Evolutionary conservation across 2,888 invertebrate genomes (phyloP), one percentile per base, ranked within the genome.

Genomic region (Noctua janthina): DNA sequence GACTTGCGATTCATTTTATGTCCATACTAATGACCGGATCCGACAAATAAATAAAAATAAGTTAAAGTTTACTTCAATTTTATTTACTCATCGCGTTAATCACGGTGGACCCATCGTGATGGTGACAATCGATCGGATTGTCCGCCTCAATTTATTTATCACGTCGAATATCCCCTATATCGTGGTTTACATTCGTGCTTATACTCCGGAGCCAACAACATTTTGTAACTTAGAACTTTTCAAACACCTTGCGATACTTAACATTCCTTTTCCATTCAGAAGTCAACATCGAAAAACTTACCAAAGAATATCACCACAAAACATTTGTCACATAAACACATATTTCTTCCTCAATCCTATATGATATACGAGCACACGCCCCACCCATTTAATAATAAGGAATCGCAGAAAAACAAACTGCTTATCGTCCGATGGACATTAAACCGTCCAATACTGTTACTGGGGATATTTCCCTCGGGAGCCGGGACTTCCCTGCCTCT

Each of bases 391-490:
- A 75, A 85, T 76, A 81, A 85, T 72, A 76, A 79, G 74, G 66
- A 83, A 84, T 76, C 23, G 66, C 35, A 69, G 67, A 81, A 81
- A 85, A 88, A 79, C 84, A 87, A 74, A 84, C 74, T 81, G 69
- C 77, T 81, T 74, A 79, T 69, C 82, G 79, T 71, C 70, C 64
- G 75, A 73, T 74, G 73, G 81, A 85, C 85, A 79, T 83, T 87
- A 87, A 84, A 75, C 79, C 82, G 67, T 87, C 79, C 88, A 64
- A 87, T 88, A 82, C 73, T 77, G 81, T 86, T 83, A 82, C 80
- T 10, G 2, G 49, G 69, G 51, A 76, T 87, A 90, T 90, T 90
- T 89, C 90, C 90, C 89, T 54, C 0, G 85, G 70, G 86, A n/a
- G 15, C n/a, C 0, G 15, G 46, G 46, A 13, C 46, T 46, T 68